Evolutionary conservation across 2,797 vertebrate species (phyloP).

Genomic region (Gymnocypris eckloni): DNA sequence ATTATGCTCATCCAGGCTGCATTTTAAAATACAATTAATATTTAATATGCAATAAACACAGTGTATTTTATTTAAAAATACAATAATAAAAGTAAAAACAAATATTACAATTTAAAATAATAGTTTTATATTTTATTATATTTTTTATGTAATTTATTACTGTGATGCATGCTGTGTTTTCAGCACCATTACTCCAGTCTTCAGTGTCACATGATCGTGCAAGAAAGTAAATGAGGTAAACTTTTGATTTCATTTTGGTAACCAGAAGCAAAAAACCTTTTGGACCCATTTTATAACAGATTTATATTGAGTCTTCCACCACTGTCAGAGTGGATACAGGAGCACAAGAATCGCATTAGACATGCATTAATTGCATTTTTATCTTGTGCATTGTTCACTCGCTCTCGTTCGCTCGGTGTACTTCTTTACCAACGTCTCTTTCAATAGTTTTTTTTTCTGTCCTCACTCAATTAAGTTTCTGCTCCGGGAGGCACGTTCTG

Average conservation of each 20-base stretch:
- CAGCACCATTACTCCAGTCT: neutral
- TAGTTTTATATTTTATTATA: neutral
- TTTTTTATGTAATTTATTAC: neutral
- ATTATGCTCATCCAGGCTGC: neutral
- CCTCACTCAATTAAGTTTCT: slow-evolving; percentile 30
- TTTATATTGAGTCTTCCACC: neutral
- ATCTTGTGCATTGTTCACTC: neutral
- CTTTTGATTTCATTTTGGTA: neutral
- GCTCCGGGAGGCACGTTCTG: slow-evolving; percentile 35
- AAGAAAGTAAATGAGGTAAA: neutral
- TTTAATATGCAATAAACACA: neutral
- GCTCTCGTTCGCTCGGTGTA: neutral
- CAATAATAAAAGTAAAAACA: neutral
- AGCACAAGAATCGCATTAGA: slow-evolving; percentile 1
- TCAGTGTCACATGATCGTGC: neutral
- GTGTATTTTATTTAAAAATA: neutral
- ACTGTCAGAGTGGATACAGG: neutral
- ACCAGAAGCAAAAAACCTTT: neutral
- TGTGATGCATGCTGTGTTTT: neutral
- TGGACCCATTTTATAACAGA: slow-evolving; percentile 7
- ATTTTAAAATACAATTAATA: neutral
- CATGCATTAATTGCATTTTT: slow-evolving; percentile 31
- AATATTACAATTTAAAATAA: neutral
- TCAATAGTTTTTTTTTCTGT: slow-evolving; percentile 21
- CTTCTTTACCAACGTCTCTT: slow-evolving; percentile 40